phyloP scores from a whole-genome alignment of 2,888 invertebrate species.

The Pelosia muscerda region DNA sequence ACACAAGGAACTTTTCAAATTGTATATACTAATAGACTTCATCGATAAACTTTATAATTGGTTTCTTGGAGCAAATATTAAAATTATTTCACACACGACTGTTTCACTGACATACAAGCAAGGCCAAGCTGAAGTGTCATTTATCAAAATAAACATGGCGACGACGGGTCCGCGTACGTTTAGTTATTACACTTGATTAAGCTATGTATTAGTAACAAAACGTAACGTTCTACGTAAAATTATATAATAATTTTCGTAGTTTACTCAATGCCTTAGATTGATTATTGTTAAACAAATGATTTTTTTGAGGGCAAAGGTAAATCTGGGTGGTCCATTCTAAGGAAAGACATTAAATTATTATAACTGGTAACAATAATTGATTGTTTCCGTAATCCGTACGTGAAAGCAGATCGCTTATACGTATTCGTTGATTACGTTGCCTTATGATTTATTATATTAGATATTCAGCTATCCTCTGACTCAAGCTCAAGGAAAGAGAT shows the following conservation, averaged over 20 bases:
- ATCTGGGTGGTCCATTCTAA: not conserved
- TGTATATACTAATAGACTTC: slow-evolving; percentile 38
- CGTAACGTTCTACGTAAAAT: not conserved
- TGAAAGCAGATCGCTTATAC: not conserved
- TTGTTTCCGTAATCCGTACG: not conserved
- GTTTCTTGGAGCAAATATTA: slow-evolving; percentile 23
- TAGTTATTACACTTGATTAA: slow-evolving; percentile 20
- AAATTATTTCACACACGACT: slow-evolving; percentile 19
- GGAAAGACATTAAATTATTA: not conserved
- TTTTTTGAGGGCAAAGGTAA: too few relatives aligned
- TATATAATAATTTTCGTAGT: not conserved
- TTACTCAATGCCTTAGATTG: too few relatives aligned
- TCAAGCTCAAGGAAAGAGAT: not conserved
- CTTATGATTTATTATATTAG: too few relatives aligned
- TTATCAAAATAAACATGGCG: slow-evolving; percentile 51
- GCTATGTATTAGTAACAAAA: not conserved
- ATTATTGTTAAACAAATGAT: too few relatives aligned
- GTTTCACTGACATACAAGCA: slow-evolving; percentile 21
- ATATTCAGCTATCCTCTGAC: too few relatives aligned
- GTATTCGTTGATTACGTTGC: too few relatives aligned
- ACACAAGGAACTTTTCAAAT: slow-evolving; percentile 24
- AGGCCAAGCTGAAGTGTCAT: slow-evolving; percentile 38
- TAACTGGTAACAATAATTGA: not conserved
- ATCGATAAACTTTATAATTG: slow-evolving; percentile 34
- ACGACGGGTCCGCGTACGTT: slow-evolving; percentile 21